Evolutionary conservation across 37 sponge, comb jelly and placozoan species (phyloP), one percentile per base, ranked within the genome.

Genomic region (Sycon ciliatum): DNA sequence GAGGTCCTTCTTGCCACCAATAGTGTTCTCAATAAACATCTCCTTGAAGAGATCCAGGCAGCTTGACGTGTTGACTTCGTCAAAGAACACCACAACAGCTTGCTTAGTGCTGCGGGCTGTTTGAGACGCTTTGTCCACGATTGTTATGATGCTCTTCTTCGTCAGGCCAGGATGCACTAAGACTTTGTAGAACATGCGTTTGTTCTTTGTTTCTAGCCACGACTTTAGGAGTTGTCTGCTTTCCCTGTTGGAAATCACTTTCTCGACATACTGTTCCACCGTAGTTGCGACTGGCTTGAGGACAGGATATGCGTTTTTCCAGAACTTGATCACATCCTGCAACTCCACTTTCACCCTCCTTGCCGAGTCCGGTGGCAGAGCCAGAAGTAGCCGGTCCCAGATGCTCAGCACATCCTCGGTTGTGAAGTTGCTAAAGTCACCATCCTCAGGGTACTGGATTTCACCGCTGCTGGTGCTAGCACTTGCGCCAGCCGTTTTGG

Each of bases 21-120:
- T 60, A 18, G 63, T 18, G 9, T 28, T 7, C 7, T 60, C 63
- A 60, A 60, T 18, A 11, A 18, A 11, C 9, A 60, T 60, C 32
- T 60, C 63, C 26, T 60, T 60, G 63, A 60, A 60, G 9, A 60
- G 24, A 30, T 24, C 63, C 31, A 18, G 63, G 26, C 63, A 60
- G 32, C 31, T 30, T 9, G 63, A 11, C 11, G 63, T 60, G 63
- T 60, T 60, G 24, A 60, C 63, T 18, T 60, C 63, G 26, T 60
- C 63, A 60, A 60, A 60, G 16, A 60, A 60, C 9, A 60, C 32
- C 27, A 60, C 32, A 60, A 60, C 27, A 30, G 27, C 26, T 9
- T 9, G 9, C 9, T 60, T 9, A 60, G 24, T 22, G 7, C 7
- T 11, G 7, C 16, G 11, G 22, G 7, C 24, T 30, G 16, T 11